Evolutionary conservation across 2,797 vertebrate genomes (phyloP), one percentile per base, ranked within the genome.

Genomic region (Typhlichthys subterraneus): DNA sequence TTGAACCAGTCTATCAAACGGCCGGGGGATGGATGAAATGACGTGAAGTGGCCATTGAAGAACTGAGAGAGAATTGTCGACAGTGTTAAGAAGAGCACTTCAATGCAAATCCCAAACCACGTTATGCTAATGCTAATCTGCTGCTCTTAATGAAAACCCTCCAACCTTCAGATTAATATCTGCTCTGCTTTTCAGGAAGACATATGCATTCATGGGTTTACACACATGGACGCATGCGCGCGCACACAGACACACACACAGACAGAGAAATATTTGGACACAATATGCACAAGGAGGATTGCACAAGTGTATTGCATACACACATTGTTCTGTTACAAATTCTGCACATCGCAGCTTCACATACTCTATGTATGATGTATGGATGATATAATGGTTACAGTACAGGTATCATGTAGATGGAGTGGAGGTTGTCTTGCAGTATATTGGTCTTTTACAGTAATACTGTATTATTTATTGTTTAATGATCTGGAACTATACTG

Each of bases 91-190:
- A 38, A 60, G 4, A 29, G 23, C 79, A 84, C 84, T 87, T 85
- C 74, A 85, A 53, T 71, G 65, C 78, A 75, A 83, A 84, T 85
- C 81, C 81, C 67, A 86, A 81, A 89, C 84, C 85, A 75, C 76
- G 88, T 87, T 88, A 91, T 90, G 88, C 74, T 85, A 89, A 91
- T 90, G 88, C 75, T 85, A 89, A 90, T 88, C 75, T 77, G 57
- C 65, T 56, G 68, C 75, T 88, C 73, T 74, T 68, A 79, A 88
- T 77, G 69, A 67, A 82, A 62, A 63, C 60, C 72, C 83, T 84
- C 72, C 73, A 90, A 85, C 82, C 57, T 75, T 12, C 1, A 76
- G 82, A 87, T 89, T 38, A 58, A 87, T 86, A 79, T 73, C 53
- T 65, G 75, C 62, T 58, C 63, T 61, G 23, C 58, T 2, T 1